Evolutionary conservation across 2,113 vertebrate genomes (phyloP).

Genomic region (Pelmatolapia mariae): DNA sequence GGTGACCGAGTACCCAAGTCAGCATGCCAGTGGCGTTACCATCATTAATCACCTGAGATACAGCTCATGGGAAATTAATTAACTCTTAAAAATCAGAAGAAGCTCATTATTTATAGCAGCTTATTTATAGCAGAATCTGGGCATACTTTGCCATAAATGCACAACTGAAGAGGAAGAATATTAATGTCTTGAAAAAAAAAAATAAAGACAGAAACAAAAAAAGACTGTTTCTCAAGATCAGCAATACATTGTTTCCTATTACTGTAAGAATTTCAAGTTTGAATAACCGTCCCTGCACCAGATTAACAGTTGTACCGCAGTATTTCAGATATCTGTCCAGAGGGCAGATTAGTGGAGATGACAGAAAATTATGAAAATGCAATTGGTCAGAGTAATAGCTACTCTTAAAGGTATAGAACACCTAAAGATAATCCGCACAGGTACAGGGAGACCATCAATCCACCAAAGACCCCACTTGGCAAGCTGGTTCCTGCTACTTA

Average conservation of each 20-base stretch:
- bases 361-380: background rate
- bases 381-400: background rate
- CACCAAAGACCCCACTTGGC: background rate
- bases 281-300: background rate
- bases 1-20: slow-evolving; percentile 43
- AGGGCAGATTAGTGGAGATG: background rate
- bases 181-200: background rate
- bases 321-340: background rate
- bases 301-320: background rate
- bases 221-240: background rate
- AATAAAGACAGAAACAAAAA: background rate
- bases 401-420: background rate
- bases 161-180: background rate
- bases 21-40: slow-evolving; percentile 43
- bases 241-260: background rate
- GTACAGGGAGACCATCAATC: background rate
- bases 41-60: slow-evolving; percentile 66
- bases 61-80: slow-evolving; percentile 66
- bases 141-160: background rate
- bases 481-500: background rate
- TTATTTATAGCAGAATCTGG: slow-evolving; percentile 9
- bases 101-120: slow-evolving; percentile 41
- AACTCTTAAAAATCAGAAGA: slow-evolving; percentile 60
- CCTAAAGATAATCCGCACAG: background rate
- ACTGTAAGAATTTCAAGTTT: background rate